Evolutionary conservation across 2,113 vertebrate species (phyloP).

Genomic region (Rhabdomys dilectus): DNA sequence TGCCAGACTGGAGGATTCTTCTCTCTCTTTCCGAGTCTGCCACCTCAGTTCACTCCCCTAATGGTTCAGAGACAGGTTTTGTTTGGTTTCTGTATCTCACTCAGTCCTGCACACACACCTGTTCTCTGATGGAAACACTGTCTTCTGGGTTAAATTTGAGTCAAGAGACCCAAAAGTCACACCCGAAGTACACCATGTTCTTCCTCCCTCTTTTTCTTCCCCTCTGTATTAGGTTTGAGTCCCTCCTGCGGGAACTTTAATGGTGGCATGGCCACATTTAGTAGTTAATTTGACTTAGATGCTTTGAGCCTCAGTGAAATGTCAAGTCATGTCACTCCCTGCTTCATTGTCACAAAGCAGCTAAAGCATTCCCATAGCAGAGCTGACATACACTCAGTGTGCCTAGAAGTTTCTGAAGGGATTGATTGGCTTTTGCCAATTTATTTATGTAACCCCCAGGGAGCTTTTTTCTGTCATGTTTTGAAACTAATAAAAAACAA

Average conservation of each 20-base stretch:
- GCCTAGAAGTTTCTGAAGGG: neutral
- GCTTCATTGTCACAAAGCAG: neutral
- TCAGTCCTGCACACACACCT: neutral
- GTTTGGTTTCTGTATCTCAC: neutral
- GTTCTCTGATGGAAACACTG: neutral
- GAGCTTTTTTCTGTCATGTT: neutral
- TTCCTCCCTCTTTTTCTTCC: neutral
- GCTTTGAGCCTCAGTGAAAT: neutral
- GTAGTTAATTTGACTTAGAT: neutral
- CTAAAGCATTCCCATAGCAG: neutral
- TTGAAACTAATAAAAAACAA: neutral
- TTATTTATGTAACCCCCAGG: neutral
- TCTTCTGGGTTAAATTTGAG: neutral
- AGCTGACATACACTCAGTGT: neutral
- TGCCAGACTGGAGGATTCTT: neutral
- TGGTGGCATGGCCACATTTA: neutral
- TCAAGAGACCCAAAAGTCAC: conserved; percentile 11
- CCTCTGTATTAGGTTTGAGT: neutral
- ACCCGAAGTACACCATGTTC: neutral
- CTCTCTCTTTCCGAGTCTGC: neutral
- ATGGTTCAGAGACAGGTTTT: neutral
- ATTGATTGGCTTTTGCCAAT: neutral
- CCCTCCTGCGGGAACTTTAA: neutral
- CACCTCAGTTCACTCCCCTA: neutral
- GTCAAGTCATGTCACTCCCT: neutral